Base-by-base conservation (phyloP, 1,140 invertebrate genomes). In the Cylas formicarius region DNA sequence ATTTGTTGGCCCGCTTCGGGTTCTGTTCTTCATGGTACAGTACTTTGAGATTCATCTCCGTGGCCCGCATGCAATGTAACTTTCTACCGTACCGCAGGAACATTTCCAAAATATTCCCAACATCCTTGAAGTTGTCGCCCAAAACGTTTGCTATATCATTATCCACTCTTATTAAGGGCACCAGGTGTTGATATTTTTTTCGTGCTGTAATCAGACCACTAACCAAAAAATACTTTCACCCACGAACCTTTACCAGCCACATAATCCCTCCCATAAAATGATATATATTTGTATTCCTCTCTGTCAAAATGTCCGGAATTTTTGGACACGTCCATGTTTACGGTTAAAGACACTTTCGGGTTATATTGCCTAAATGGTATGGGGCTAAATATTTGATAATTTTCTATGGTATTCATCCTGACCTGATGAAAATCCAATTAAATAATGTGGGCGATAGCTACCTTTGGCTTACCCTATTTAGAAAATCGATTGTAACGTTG, bases 261-360 rank as follows among this genome's bases (percentile, higher is more conserved):
- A 65, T 88, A 92, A 72, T 95, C 90, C 47, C 74, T 75, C 29
- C 78, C 74, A 63, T 91, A 91, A 68, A 93, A 91, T 8, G 84
- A 77, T 27, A 86, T 72, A 61, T 84, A 81, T 38, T 80, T 76
- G 40, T 72, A 82, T 56, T 82, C 77, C 31, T 77, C 68, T 4
- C 69, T 60, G 63, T 90, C 84, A 67, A 90, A 94, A 66, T 84
- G 81, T 8, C 90, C 90, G 32, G 78, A 74, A 65, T 81, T 80
- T 65, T 84, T 82, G 55, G 79, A 80, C 1, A 90, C 72, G 46
- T 89, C 84, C 9, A 87, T 70, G 23, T 74, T 73, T 18, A 67
- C 52, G 67, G 62, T 67, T 54, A 75, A 71, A 53, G 75, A 63
- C 60, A 84, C 69, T 23, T 71, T 67, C 19, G 82, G 81, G 66